Evolutionary conservation across 2,888 invertebrate species (phyloP).

Genomic region (Cheilosia pagana): DNA sequence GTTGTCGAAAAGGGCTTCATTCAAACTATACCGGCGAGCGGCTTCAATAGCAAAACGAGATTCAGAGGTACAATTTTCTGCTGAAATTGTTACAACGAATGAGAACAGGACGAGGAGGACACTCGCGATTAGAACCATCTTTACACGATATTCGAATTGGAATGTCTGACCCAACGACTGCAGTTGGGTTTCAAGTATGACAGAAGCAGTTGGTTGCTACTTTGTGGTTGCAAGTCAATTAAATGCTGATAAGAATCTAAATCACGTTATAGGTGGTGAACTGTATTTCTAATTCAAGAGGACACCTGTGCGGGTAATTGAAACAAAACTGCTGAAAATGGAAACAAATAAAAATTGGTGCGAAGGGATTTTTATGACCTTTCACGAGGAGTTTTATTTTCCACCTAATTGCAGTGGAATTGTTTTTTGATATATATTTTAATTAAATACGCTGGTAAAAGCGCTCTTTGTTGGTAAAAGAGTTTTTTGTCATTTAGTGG

Average conservation of each 20-base stretch:
- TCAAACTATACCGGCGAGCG: constrained; percentile 51
- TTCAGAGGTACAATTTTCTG: constrained; percentile 47
- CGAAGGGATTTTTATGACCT: constrained; percentile 40
- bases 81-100: constrained; percentile 6
- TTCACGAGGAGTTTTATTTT: constrained; percentile 20
- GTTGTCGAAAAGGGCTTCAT: constrained; percentile 49
- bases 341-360: constrained; percentile 44
- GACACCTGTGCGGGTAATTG: constrained; percentile 76
- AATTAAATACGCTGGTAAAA: background rate
- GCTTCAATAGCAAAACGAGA: constrained; percentile 15
- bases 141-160: constrained; percentile 7
- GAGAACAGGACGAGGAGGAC: constrained; percentile 9
- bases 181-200: constrained; percentile 10
- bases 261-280: constrained; percentile 69
- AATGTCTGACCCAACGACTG: constrained; percentile 22
- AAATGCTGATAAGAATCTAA: constrained; percentile 55
- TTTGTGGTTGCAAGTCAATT: constrained; percentile 46
- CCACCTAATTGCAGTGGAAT: constrained; percentile 21
- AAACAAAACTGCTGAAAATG: constrained; percentile 49
- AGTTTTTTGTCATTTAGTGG: background rate
- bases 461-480: no score
- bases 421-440: constrained; percentile 18
- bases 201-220: no score
- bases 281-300: constrained; percentile 69
- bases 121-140: constrained; percentile 42